phyloP scores from a whole-genome alignment of 2,113 vertebrate species.

The Rhizomys pruinosus region DNA sequence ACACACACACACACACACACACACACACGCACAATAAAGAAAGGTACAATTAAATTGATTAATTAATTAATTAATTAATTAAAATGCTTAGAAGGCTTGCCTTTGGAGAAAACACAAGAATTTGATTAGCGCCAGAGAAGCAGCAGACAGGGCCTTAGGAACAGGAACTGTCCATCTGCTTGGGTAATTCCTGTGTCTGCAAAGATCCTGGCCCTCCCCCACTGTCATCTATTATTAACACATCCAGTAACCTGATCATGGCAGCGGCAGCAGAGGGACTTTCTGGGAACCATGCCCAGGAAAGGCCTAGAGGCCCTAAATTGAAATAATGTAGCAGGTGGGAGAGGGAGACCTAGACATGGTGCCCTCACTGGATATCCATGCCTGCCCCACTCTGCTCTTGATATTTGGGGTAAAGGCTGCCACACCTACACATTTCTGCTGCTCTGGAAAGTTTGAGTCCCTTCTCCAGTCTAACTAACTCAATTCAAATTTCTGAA shows the following conservation, averaged over 20 bases:
- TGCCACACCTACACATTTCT: neutral
- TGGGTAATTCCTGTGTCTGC: constrained; percentile 62
- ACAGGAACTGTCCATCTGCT: constrained; percentile 50
- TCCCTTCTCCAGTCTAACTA: neutral
- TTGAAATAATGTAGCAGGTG: constrained; percentile 59
- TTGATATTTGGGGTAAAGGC: neutral
- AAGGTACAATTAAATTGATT: neutral
- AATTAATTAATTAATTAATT: too few relatives aligned
- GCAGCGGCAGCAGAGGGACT: constrained; percentile 62
- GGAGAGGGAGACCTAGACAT: constrained; percentile 16
- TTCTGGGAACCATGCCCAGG: constrained; percentile 75
- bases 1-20: neutral
- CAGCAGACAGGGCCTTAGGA: neutral
- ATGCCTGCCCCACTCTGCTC: neutral
- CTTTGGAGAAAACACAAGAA: neutral
- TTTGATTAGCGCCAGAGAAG: constrained; percentile 12
- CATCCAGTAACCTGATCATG: constrained; percentile 76
- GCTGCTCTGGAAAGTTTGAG: neutral
- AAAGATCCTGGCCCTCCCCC: constrained; percentile 64
- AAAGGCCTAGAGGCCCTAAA: constrained; percentile 65
- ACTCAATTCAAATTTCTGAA: constrained; percentile 49
- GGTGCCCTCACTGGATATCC: neutral
- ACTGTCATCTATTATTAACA: constrained; percentile 77
- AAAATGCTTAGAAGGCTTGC: neutral
- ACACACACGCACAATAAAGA: neutral